Evolutionary conservation across 1,140 invertebrate genomes (phyloP).

Genomic region (Paraescarpia echinospica): DNA sequence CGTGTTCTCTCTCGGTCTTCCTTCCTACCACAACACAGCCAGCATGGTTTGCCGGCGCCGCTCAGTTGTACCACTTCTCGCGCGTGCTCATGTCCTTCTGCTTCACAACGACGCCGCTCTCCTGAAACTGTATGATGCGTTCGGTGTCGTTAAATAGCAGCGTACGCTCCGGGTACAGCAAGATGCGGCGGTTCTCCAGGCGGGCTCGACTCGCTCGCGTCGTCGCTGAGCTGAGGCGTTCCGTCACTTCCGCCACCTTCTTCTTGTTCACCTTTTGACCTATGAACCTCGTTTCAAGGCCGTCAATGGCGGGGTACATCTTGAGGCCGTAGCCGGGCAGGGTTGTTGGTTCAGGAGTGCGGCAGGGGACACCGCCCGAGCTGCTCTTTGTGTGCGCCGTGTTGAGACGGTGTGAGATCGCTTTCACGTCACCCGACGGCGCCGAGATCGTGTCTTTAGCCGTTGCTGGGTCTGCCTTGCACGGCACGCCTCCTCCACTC

Average conservation of each 20-base stretch:
- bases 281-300: slow-evolving; percentile 13
- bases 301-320: slow-evolving; percentile 15
- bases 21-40: background rate
- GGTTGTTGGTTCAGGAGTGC: background rate
- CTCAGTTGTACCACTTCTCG: slow-evolving; percentile 18
- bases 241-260: background rate
- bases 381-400: slow-evolving; percentile 15
- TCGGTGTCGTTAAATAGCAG: background rate
- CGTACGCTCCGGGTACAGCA: slow-evolving; percentile 16
- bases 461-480: background rate
- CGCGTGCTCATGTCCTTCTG: background rate
- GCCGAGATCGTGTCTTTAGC: background rate
- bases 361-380: background rate
- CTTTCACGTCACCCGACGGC: background rate
- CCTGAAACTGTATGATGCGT: background rate
- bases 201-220: slow-evolving; percentile 8
- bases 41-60: background rate
- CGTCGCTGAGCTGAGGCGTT: background rate
- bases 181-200: background rate
- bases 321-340: slow-evolving; percentile 10
- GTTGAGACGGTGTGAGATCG: background rate
- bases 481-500: background rate
- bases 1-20: no score
- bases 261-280: background rate
- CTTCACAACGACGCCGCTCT: background rate